Evolutionary conservation across 2,888 invertebrate genomes (phyloP).

Genomic region (Abscondita cerata): DNA sequence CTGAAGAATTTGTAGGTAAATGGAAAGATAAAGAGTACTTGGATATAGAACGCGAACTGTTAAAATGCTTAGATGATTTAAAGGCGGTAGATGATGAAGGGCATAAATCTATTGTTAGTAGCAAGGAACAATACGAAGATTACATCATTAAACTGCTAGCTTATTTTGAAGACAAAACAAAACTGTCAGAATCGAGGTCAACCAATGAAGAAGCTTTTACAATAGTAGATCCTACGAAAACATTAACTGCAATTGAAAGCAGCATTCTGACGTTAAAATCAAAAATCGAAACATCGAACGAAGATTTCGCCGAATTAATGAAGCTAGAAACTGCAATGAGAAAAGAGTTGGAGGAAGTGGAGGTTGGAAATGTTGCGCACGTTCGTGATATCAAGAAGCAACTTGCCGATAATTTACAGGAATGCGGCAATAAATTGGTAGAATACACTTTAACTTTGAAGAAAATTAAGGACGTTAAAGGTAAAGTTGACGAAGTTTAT

Average conservation of each 20-base stretch:
- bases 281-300: slow-evolving; percentile 38
- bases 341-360: not conserved
- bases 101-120: slow-evolving; percentile 17
- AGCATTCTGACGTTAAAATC: slow-evolving; percentile 36
- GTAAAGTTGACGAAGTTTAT: slow-evolving; percentile 1
- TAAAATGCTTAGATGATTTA: slow-evolving; percentile 17
- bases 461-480: slow-evolving; percentile 13
- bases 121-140: slow-evolving; percentile 28
- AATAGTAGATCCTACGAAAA: slow-evolving; percentile 43
- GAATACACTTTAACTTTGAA: not conserved
- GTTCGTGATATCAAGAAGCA: slow-evolving; percentile 16
- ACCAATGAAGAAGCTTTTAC: not conserved
- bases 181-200: not conserved
- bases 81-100: slow-evolving; percentile 21
- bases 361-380: slow-evolving; percentile 18
- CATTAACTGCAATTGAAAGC: slow-evolving; percentile 35
- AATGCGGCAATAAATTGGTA: not conserved
- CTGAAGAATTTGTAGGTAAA: slow-evolving; percentile 32
- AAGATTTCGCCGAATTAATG: slow-evolving; percentile 1
- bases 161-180: slow-evolving; percentile 32
- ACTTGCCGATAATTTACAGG: slow-evolving; percentile 11
- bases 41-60: slow-evolving; percentile 28
- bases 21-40: slow-evolving; percentile 29
- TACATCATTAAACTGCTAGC: slow-evolving; percentile 29
- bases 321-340: not conserved